These are phyloP conservation scores for Geophilus truncorum DNA, from an alignment of 2,888 invertebrate genomes.

Conservation along the genomic window DNA sequence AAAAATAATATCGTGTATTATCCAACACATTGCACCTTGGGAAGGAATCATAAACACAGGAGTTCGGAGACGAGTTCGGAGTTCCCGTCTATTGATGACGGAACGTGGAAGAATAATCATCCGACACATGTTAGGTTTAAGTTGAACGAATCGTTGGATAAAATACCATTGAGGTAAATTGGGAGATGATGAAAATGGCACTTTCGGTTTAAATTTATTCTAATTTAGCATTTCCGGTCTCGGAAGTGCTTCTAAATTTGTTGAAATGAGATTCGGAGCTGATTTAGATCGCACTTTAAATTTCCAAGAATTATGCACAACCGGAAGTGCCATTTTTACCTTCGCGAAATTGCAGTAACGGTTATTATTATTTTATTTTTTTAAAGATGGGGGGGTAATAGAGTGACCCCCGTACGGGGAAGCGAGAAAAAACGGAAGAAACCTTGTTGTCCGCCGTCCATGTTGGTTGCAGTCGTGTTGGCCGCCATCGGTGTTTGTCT, in stretches of 20 bases:
- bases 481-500: background rate
- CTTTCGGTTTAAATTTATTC: too few relatives aligned
- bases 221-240: too few relatives aligned
- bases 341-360: too few relatives aligned
- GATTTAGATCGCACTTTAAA: too few relatives aligned
- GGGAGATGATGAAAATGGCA: too few relatives aligned
- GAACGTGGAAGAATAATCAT: background rate
- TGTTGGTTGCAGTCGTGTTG: background rate
- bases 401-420: background rate
- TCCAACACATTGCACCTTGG: background rate
- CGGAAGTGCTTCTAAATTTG: too few relatives aligned
- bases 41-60: background rate
- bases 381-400: background rate
- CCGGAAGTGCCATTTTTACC: too few relatives aligned
- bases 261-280: too few relatives aligned
- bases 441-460: background rate
- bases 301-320: too few relatives aligned
- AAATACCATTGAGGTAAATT: background rate
- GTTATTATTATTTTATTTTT: background rate
- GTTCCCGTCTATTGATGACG: background rate
- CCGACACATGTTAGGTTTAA: background rate
- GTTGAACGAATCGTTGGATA: background rate
- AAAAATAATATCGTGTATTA: slow-evolving; percentile 1
- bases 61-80: background rate
- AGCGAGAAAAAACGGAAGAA: background rate